Evolutionary conservation across 2,113 vertebrate species (phyloP).

Genomic region (Callithrix jacchus): DNA sequence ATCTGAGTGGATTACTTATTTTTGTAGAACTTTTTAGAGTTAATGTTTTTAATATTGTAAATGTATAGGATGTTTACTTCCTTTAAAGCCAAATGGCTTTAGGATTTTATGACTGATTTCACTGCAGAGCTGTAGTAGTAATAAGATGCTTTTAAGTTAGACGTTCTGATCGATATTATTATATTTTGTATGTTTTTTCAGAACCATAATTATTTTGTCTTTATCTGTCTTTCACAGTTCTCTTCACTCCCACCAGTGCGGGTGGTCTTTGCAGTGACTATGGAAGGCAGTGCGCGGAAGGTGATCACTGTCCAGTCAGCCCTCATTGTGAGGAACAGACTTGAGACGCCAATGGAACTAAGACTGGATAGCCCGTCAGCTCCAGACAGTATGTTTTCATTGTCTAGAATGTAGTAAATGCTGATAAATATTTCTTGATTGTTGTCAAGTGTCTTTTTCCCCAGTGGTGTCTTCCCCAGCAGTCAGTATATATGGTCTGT

Average conservation of each 20-base stretch:
- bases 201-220: background rate
- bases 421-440: accelerated
- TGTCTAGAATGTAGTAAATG: background rate
- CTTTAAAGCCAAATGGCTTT: background rate
- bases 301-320: constrained; percentile 97
- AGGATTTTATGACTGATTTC: background rate
- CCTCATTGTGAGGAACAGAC: constrained; percentile 94
- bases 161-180: background rate
- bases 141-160: background rate
- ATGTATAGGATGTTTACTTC: background rate
- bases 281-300: constrained; percentile 97
- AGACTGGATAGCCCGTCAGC: constrained; percentile 96
- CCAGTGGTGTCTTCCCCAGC: background rate
- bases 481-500: background rate
- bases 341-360: constrained; percentile 95
- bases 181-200: background rate
- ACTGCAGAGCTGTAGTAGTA: background rate
- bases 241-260: constrained; percentile 96
- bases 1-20: background rate
- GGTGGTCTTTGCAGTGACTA: constrained; percentile 96
- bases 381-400: constrained; percentile 92
- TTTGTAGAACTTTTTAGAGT: background rate
- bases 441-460: background rate
- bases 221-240: constrained; percentile 86
- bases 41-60: background rate